phyloP scores from a whole-genome alignment of 2,797 vertebrate genomes.

The Sebastes itinus region DNA sequence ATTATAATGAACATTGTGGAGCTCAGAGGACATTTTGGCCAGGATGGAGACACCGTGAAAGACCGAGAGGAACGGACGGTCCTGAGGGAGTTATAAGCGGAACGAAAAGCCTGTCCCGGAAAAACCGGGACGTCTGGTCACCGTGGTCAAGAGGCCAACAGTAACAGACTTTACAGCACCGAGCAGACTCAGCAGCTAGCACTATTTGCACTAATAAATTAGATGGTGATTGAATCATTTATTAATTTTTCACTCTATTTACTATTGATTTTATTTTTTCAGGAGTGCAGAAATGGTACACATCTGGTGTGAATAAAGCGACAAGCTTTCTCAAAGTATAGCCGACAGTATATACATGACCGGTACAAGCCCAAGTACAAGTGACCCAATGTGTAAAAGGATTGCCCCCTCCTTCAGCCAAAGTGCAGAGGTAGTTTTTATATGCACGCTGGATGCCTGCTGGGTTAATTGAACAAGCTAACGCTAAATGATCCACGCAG shows the following conservation, averaged over 20 bases:
- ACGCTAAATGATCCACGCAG: not conserved
- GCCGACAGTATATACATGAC: not conserved
- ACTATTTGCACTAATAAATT: not conserved
- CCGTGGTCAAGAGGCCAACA: not conserved
- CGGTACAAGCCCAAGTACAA: not conserved
- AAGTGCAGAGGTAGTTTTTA: not conserved
- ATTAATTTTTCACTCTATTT: not conserved
- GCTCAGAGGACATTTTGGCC: too few species aligned
- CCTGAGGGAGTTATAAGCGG: too few species aligned
- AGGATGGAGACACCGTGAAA: too few species aligned
- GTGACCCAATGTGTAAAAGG: not conserved
- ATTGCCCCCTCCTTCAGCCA: not conserved
- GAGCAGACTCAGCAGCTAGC: not conserved
- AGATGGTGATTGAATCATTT: not conserved
- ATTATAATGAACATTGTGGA: too few species aligned
- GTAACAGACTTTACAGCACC: conserved; percentile 3
- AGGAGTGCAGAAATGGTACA: not conserved
- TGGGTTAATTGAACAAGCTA: conserved; percentile 33
- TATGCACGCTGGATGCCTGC: not conserved
- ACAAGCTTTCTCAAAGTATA: not conserved
- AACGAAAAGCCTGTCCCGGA: too few species aligned
- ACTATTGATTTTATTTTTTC: not conserved
- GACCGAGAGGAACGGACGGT: too few species aligned
- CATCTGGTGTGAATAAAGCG: not conserved
- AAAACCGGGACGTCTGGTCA: too few species aligned